A percentile compares a stretch with the other conserved stretches of the same genome.
These are phyloP conservation scores for Cettia cetti DNA, from an alignment of 2,113 vertebrate species.

Conservation along the genomic window DNA sequence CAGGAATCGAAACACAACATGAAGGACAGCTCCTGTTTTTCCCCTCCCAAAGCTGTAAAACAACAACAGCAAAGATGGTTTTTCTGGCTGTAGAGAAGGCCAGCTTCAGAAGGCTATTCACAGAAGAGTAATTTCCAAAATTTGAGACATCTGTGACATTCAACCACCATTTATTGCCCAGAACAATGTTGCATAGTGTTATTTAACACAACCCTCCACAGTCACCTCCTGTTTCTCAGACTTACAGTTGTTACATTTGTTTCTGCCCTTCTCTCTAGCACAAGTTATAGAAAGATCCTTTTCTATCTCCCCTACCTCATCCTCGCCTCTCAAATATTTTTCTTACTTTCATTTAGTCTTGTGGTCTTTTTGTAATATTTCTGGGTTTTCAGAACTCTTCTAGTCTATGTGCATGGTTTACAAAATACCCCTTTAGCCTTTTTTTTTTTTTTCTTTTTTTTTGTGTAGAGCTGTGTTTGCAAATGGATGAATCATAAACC, in stretches of 20 bases:
- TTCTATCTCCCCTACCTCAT: background rate
- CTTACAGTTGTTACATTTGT: background rate
- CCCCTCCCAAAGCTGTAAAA: background rate
- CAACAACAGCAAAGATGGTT: background rate
- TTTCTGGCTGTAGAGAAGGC: background rate
- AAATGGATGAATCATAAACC: conserved; percentile 33
- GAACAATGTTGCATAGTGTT: background rate
- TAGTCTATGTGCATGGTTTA: background rate
- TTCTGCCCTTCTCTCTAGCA: background rate
- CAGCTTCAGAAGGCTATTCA: conserved; percentile 1
- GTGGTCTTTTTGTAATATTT: conserved; percentile 3
- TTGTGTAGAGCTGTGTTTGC: background rate
- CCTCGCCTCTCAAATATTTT: conserved; percentile 13
- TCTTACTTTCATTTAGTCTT: conserved; percentile 27
- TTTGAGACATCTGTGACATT: conserved; percentile 15
- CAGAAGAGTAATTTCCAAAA: conserved; percentile 5
- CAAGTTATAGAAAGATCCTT: background rate
- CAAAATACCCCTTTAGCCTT: background rate
- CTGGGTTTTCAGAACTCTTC: background rate
- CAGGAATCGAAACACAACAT: background rate
- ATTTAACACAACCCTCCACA: background rate
- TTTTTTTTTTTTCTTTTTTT: background rate
- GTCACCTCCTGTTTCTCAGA: background rate
- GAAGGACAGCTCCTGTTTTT: background rate
- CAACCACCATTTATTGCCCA: background rate